These are phyloP conservation scores for Mesocricetus auratus DNA, from an alignment of 2,113 vertebrate genomes.

Conservation along the genomic window DNA sequence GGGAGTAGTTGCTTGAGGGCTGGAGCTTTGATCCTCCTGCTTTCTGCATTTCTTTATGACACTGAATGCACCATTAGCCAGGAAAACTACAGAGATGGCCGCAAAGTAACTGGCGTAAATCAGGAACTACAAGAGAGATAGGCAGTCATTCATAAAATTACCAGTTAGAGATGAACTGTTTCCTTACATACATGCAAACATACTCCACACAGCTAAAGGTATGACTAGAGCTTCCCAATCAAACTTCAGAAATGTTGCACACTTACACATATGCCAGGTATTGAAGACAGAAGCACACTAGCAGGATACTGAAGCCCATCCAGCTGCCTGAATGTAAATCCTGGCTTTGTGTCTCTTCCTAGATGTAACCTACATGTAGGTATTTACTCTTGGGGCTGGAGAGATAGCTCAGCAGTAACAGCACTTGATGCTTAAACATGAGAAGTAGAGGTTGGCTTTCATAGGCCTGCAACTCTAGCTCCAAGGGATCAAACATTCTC, in stretches of 20 bases:
- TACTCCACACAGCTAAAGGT: background rate
- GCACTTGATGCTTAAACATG: background rate
- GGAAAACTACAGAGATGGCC: conserved; percentile 92
- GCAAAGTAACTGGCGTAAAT: conserved; percentile 95
- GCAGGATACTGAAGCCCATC: background rate
- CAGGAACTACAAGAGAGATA: conserved; percentile 89
- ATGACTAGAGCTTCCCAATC: background rate
- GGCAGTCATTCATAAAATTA: background rate
- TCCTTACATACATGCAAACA: background rate
- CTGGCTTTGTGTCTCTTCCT: background rate
- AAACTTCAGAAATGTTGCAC: background rate
- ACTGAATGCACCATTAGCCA: conserved; percentile 89
- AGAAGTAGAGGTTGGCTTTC: background rate
- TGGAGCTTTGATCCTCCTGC: conserved; percentile 67
- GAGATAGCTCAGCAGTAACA: background rate
- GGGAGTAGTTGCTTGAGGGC: conserved; percentile 71
- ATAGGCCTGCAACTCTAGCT: background rate
- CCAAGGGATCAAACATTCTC: background rate
- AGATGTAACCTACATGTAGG: background rate
- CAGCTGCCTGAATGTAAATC: too few relatives aligned
- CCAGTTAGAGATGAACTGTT: background rate
- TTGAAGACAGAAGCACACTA: background rate
- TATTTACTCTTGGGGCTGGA: background rate
- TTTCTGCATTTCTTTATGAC: conserved; percentile 83
- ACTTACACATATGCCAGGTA: background rate